These are phyloP conservation scores for Notothenia coriiceps DNA, from an alignment of 2,113 vertebrate species.

Conservation along the genomic window DNA sequence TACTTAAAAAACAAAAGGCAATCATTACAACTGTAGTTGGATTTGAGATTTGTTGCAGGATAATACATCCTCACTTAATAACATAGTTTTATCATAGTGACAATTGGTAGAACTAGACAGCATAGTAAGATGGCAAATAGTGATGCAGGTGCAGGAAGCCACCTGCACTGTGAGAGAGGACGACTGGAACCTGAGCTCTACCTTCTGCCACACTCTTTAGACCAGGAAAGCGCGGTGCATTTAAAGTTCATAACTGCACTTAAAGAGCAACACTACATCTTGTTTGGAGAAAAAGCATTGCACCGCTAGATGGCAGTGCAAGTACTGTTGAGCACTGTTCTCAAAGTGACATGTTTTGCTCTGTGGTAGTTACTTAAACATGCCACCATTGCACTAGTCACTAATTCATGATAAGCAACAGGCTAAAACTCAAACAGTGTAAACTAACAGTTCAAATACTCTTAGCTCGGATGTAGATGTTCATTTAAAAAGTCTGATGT, in stretches of 20 bases:
- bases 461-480: constrained; percentile 4
- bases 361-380: neutral
- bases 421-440: constrained; percentile 40
- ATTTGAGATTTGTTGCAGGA: neutral
- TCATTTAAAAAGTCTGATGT: constrained; percentile 17
- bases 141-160: constrained; percentile 11
- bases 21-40: neutral
- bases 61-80: constrained; percentile 13
- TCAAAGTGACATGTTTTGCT: neutral
- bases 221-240: neutral
- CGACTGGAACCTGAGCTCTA: constrained; percentile 59
- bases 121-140: constrained; percentile 3
- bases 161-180: constrained; percentile 14
- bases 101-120: constrained; percentile 22
- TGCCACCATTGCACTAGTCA: neutral
- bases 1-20: constrained; percentile 22
- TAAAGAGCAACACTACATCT: constrained; percentile 3
- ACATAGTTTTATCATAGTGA: neutral
- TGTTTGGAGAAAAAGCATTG: neutral
- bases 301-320: constrained; percentile 37
- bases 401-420: constrained; percentile 31
- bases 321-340: constrained; percentile 15
- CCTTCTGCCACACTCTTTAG: constrained; percentile 22
- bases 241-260: constrained; percentile 16
- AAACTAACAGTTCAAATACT: constrained; percentile 59